Evolutionary conservation across 2,113 vertebrate genomes (phyloP).

Genomic region (Pedetes capensis): DNA sequence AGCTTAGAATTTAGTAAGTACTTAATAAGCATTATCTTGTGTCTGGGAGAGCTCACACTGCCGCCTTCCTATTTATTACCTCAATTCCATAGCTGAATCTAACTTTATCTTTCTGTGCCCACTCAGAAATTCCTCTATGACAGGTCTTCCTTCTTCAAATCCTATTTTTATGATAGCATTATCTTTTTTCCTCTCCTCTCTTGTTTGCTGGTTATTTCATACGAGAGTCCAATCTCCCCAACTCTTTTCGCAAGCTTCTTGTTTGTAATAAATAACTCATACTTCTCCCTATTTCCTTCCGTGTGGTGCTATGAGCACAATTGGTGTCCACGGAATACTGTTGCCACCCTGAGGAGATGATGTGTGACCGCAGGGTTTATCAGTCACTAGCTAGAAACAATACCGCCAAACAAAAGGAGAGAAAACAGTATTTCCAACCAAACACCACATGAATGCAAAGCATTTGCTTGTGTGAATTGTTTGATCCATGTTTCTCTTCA

Average conservation of each 20-base stretch:
- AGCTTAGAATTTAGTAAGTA: background rate
- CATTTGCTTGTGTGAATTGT: background rate
- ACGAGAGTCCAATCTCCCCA: background rate
- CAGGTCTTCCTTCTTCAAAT: background rate
- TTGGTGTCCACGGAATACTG: background rate
- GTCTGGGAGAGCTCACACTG: background rate
- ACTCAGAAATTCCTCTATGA: background rate
- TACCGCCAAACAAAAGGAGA: background rate
- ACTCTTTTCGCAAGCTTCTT: background rate
- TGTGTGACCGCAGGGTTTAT: background rate
- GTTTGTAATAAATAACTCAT: background rate
- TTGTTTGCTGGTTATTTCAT: slow-evolving; percentile 28
- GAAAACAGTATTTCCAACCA: background rate
- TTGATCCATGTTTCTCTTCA: background rate
- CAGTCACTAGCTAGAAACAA: background rate
- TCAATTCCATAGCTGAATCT: background rate
- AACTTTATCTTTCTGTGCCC: background rate
- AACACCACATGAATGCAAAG: background rate
- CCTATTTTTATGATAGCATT: slow-evolving; percentile 13
- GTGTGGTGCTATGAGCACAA: background rate
- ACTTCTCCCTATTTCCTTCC: background rate
- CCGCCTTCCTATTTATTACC: background rate
- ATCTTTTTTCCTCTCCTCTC: background rate
- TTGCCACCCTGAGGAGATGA: background rate
- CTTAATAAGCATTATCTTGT: background rate